These are phyloP conservation scores for Pristionchus arcanus DNA, from an alignment of 2,888 invertebrate genomes.

Conservation along the genomic window DNA sequence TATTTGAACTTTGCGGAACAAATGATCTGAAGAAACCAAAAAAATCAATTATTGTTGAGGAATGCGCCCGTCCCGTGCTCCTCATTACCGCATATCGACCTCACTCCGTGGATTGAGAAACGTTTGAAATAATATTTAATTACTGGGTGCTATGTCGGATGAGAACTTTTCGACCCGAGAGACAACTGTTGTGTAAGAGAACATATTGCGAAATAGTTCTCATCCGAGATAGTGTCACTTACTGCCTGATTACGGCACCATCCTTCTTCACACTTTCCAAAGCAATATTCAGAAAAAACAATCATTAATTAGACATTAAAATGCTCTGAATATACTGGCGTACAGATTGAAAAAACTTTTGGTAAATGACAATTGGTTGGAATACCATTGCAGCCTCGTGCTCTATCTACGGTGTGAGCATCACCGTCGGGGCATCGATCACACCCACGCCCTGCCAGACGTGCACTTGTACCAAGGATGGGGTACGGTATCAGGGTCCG, in stretches of 20 bases:
- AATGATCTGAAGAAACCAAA: too few relatives aligned
- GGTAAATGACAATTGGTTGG: too few relatives aligned
- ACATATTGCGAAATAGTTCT: too few relatives aligned
- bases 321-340: too few relatives aligned
- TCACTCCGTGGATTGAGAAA: conserved; percentile 70
- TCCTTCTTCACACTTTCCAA: too few relatives aligned
- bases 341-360: too few relatives aligned
- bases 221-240: too few relatives aligned
- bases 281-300: too few relatives aligned
- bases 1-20: too few relatives aligned
- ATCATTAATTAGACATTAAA: too few relatives aligned
- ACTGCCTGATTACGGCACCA: too few relatives aligned
- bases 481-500: conserved; percentile 60
- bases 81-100: conserved; percentile 68
- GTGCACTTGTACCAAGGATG: conserved; percentile 69
- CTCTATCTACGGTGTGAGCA: conserved; percentile 22
- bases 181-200: too few relatives aligned
- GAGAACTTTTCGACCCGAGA: neutral
- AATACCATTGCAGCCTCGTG: conserved; percentile 37
- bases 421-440: neutral
- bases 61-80: conserved; percentile 71
- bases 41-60: conserved; percentile 58
- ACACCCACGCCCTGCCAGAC: conserved; percentile 58
- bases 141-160: neutral
- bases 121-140: conserved; percentile 17